Percentiles rank a stretch among this genome's conserved stretches.
These are phyloP conservation scores for Polyommatus iphigenia DNA, from an alignment of 2,888 invertebrate genomes.

Conservation along the genomic window DNA sequence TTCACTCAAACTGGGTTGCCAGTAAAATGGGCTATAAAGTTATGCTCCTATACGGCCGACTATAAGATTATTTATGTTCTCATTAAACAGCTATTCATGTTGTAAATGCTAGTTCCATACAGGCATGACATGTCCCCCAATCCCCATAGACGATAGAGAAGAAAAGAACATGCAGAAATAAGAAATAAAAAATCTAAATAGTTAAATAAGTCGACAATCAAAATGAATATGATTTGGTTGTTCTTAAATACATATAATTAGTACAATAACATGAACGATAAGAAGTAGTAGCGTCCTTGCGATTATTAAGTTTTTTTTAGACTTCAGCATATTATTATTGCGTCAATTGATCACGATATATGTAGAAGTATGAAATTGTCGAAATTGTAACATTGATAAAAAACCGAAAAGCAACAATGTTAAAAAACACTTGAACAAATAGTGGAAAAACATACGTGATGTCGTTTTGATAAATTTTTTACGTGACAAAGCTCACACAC, in stretches of 20 bases:
- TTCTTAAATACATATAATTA: too few species aligned
- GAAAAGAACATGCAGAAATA: not conserved
- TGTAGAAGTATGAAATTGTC: too few species aligned
- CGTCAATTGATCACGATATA: too few species aligned
- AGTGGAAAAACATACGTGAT: not conserved
- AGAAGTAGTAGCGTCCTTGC: too few species aligned
- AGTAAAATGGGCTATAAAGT: constrained; percentile 25
- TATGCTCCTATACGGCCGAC: constrained; percentile 16
- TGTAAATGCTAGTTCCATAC: not conserved
- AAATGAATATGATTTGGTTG: too few species aligned
- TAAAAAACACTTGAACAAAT: not conserved
- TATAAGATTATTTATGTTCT: constrained; percentile 31
- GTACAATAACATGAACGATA: too few species aligned
- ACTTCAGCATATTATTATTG: too few species aligned
- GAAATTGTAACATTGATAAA: not conserved
- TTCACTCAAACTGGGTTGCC: constrained; percentile 24
- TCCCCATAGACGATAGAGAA: not conserved
- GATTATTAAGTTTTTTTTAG: too few species aligned
- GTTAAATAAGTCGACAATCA: too few species aligned
- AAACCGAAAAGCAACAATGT: not conserved
- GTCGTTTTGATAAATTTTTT: constrained; percentile 6
- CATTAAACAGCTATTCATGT: constrained; percentile 31
- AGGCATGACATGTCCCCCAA: not conserved
- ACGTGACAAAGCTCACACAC: constrained; percentile 8
- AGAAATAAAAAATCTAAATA: not conserved